Percentiles rank a stretch among this genome's conserved stretches.
These are phyloP conservation scores for Drosophila infuscata DNA, from an alignment of 2,888 invertebrate species.

Conservation along the genomic window DNA sequence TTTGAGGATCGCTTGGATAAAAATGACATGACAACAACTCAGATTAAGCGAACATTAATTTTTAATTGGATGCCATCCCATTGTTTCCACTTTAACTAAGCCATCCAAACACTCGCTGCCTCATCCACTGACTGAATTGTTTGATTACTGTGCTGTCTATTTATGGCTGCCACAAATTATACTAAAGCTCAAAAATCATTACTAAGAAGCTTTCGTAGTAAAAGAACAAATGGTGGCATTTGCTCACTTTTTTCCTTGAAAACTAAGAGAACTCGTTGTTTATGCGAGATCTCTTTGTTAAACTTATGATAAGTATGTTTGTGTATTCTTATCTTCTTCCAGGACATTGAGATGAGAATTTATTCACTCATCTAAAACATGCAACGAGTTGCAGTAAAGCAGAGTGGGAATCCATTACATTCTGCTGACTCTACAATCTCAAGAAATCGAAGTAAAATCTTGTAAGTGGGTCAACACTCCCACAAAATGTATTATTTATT, in stretches of 20 bases:
- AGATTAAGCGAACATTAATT: background rate
- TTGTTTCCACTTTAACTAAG: background rate
- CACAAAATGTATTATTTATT: background rate
- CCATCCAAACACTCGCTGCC: background rate
- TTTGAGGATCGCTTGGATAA: background rate
- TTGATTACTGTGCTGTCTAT: constrained; percentile 1
- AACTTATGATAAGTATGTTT: too few species aligned
- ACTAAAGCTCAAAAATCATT: background rate
- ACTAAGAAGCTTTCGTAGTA: constrained; percentile 5
- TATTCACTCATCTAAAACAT: background rate
- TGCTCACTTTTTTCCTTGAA: background rate
- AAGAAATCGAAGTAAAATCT: background rate
- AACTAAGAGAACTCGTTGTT: background rate
- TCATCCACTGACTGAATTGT: background rate
- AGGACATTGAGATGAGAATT: background rate
- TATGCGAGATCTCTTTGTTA: background rate
- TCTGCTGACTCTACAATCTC: background rate
- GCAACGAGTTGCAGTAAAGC: background rate
- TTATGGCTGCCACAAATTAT: background rate
- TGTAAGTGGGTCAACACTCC: background rate
- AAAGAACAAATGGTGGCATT: background rate
- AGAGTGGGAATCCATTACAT: background rate
- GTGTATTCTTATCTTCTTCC: background rate
- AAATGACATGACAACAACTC: background rate
- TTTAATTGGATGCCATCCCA: background rate